A percentile compares a stretch with the other conserved stretches of the same genome.
Conservation (phyloP, 2,797 vertebrate genomes). For the Cuculus canorus region DNA sequence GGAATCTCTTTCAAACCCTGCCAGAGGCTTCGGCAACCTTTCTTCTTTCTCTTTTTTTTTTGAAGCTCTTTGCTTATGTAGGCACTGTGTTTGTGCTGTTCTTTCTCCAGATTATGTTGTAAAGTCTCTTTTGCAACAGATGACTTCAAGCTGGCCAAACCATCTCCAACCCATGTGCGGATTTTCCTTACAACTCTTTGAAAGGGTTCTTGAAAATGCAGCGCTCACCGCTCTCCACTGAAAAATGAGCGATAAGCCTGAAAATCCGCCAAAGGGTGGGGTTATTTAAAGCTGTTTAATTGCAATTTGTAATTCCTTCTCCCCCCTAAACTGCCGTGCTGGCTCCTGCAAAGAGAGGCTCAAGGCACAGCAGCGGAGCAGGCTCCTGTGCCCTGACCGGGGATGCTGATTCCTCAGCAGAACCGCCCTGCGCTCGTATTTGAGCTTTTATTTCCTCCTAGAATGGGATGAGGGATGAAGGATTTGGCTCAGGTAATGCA, state of each 20-base stretch:
- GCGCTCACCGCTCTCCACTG: not conserved
- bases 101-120: not conserved
- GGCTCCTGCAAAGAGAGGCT: not conserved
- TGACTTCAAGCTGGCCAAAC: not conserved
- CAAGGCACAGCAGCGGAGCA: no score
- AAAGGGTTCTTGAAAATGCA: not conserved
- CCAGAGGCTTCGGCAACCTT: not conserved
- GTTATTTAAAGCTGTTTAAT: not conserved
- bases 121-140: slow-evolving; percentile 7
- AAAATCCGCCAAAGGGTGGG: not conserved
- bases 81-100: slow-evolving; percentile 8
- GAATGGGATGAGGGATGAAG: no score
- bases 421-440: no score
- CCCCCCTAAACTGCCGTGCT: not conserved
- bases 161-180: not conserved
- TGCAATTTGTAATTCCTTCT: not conserved
- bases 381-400: no score
- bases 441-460: no score
- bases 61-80: not conserved
- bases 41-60: not conserved
- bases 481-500: no score
- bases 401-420: no score
- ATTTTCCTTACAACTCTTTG: not conserved
- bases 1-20: not conserved
- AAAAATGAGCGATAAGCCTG: not conserved